Conservation (phyloP, 2,888 invertebrate genomes). For the Amiota minor region DNA sequence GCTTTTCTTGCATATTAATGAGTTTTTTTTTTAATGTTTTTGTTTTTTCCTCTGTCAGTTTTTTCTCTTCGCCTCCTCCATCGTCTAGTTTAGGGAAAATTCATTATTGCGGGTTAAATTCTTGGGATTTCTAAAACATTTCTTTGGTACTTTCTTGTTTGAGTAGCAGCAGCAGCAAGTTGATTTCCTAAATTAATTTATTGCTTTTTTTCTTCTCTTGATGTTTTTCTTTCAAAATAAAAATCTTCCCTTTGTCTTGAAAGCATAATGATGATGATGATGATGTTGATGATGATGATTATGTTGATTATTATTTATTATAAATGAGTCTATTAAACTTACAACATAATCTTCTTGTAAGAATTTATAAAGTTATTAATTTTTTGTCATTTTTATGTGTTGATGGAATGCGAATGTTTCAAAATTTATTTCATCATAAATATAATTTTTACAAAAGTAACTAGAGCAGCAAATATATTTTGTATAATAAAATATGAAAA, state of each 20-base stretch:
- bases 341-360: constrained; percentile 4
- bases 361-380: constrained; percentile 1
- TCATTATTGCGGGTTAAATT: constrained; percentile 64
- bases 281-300: not conserved
- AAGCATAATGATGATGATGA: too few relatives aligned
- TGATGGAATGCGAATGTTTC: too few relatives aligned
- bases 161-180: not conserved
- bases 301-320: constrained; percentile 11
- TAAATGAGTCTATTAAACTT: constrained; percentile 18
- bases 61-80: not conserved
- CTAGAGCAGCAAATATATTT: too few relatives aligned
- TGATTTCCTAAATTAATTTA: constrained; percentile 28
- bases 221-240: not conserved
- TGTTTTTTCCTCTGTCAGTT: not conserved
- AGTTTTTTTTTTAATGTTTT: constrained; percentile 60
- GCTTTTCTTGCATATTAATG: constrained; percentile 63
- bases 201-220: not conserved
- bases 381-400: too few relatives aligned
- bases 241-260: too few relatives aligned
- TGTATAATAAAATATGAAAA: too few relatives aligned
- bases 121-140: constrained; percentile 50
- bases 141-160: not conserved
- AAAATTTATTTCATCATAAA: too few relatives aligned
- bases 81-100: constrained; percentile 43
- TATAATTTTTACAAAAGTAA: too few relatives aligned